Evolutionary conservation across 2,797 vertebrate genomes (phyloP), one percentile per base, ranked within the genome.

Genomic region (Lemur catta): DNA sequence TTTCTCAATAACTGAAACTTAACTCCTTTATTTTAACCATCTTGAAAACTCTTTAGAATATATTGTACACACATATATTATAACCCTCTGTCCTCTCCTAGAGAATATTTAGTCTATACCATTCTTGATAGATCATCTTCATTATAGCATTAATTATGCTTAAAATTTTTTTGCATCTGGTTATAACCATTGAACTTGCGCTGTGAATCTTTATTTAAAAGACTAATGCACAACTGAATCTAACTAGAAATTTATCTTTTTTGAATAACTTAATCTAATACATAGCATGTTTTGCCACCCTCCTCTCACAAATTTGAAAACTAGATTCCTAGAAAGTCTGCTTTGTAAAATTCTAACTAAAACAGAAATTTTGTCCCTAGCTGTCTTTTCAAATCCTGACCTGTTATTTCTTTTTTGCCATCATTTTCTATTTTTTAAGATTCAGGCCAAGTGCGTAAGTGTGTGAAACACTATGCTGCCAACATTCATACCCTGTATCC

Each of bases 301-400:
- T 52, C 46, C 43, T 7, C 33, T n/a, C 13, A 43, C 33, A 24
- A 3, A 8, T 52, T 59, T 93, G 28, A 67, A 95, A 80, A 67
- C 15, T 43, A 6, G 20, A 50, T 46, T 88, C 84, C 35, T 95
- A 85, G 38, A 55, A 94, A 65, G 48, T 89, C 55, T 92, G 81
- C 81, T 55, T 81, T 91, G 63, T 35, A 91, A 69, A 80, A 80
- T 84, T 59, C 71, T 59, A 72, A 38, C 52, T 95, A 81, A 91
- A 92, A 50, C 41, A 76, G 52, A 88, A 92, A 59, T 80, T 61
- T 63, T 6, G 69, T 65, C n/a, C 24, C 24, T 46, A 2, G 7
- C 28, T 57, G 13, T 52, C 38, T 95, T 79, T 85, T 86, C 71
- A 90, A 20, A 38, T 50, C 43, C 65, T 46, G 38, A 30, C 28